phyloP scores from a whole-genome alignment of 2,113 vertebrate species.

The Pituophis catenifer region DNA sequence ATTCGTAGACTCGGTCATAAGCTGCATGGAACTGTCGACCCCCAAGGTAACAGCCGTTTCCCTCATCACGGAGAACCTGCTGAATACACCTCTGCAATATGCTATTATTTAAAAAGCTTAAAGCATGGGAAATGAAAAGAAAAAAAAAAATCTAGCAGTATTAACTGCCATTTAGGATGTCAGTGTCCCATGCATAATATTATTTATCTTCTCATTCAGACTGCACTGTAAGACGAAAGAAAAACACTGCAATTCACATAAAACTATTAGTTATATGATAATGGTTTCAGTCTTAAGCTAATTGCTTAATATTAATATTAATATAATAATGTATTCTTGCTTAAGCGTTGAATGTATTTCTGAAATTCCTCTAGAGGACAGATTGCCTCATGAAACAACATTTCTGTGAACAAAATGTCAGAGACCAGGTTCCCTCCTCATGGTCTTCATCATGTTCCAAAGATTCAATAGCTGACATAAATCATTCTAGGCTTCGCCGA shows the following conservation, averaged over 20 bases:
- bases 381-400: background rate
- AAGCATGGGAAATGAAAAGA: background rate
- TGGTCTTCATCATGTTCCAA: background rate
- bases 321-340: background rate
- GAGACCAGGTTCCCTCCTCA: background rate
- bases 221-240: background rate
- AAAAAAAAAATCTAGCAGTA: background rate
- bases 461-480: background rate
- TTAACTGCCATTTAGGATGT: background rate
- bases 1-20: no score
- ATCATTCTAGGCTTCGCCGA: background rate
- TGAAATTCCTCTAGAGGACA: background rate
- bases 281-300: background rate
- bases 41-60: no score
- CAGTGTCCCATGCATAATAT: background rate
- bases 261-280: background rate
- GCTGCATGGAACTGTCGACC: no score
- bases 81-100: no score
- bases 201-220: background rate
- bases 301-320: background rate
- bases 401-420: background rate
- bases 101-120: background rate
- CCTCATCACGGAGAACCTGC: no score
- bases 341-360: background rate
- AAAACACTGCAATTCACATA: background rate